phyloP scores from a whole-genome alignment of 2,888 invertebrate genomes.

The Tiphia femorata region DNA sequence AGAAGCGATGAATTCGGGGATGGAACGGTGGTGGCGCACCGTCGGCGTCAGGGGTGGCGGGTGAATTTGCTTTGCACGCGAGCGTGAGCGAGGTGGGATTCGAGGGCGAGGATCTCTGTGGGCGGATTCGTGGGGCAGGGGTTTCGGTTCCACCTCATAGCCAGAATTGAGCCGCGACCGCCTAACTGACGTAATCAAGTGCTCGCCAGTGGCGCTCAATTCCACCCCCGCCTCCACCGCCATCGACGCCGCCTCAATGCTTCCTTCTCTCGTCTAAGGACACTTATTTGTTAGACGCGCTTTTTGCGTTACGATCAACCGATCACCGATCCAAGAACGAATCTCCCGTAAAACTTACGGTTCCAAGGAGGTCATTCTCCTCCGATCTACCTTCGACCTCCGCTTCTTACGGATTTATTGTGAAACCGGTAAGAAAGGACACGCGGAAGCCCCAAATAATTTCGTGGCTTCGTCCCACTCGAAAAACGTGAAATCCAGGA shows the following conservation, averaged over 20 bases:
- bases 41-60: conserved; percentile 8
- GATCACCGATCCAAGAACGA: no score
- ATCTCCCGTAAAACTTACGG: no score
- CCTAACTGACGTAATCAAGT: conserved; percentile 66
- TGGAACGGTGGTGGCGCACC: conserved; percentile 14
- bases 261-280: neutral
- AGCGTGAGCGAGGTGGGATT: conserved; percentile 18
- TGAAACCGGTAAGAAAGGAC: no score
- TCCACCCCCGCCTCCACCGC: neutral
- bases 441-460: no score
- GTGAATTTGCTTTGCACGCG: conserved; percentile 9
- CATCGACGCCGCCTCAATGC: no score
- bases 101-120: conserved; percentile 19
- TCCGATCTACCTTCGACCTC: no score
- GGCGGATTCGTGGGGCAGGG: conserved; percentile 27
- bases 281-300: no score
- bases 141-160: conserved; percentile 46
- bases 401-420: no score
- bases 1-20: neutral
- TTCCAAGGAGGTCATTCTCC: no score
- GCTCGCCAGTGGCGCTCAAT: conserved; percentile 51
- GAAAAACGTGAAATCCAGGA: conserved; percentile 20
- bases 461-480: no score
- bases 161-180: conserved; percentile 60
- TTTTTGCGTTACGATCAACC: no score